Conservation (phyloP, 2,888 invertebrate genomes). For the Stenodema calcarata region DNA sequence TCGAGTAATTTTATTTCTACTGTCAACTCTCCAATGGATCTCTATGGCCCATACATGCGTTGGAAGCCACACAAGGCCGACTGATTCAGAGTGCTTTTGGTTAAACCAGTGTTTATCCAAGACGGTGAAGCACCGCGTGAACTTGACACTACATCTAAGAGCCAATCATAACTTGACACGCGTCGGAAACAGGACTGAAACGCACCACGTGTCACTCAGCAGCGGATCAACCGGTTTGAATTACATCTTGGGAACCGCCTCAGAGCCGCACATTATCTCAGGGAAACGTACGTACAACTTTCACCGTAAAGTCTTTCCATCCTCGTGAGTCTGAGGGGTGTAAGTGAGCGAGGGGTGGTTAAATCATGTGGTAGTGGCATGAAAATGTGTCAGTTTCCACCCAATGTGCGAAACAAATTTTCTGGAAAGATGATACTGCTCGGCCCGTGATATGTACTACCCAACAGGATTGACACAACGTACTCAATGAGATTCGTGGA, state of each 20-base stretch:
- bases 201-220: slow-evolving; percentile 25
- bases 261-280: not conserved
- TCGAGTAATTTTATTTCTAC: too few relatives aligned
- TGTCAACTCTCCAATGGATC: too few relatives aligned
- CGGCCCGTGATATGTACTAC: not conserved
- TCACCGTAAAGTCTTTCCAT: not conserved
- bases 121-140: slow-evolving; percentile 15
- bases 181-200: slow-evolving; percentile 16
- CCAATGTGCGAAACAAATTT: not conserved
- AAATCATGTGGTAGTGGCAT: not conserved
- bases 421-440: not conserved
- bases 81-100: not conserved
- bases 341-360: not conserved
- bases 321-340: not conserved
- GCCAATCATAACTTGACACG: slow-evolving; percentile 35
- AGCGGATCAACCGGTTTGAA: not conserved
- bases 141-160: slow-evolving; percentile 34
- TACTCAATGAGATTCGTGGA: too few relatives aligned
- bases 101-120: not conserved
- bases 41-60: not conserved
- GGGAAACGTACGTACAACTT: not conserved
- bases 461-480: too few relatives aligned
- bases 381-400: not conserved
- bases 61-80: not conserved
- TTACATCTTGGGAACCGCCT: not conserved